Conservation (phyloP, 1,140 invertebrate genomes). For the Acromyrmex charruanus region DNA sequence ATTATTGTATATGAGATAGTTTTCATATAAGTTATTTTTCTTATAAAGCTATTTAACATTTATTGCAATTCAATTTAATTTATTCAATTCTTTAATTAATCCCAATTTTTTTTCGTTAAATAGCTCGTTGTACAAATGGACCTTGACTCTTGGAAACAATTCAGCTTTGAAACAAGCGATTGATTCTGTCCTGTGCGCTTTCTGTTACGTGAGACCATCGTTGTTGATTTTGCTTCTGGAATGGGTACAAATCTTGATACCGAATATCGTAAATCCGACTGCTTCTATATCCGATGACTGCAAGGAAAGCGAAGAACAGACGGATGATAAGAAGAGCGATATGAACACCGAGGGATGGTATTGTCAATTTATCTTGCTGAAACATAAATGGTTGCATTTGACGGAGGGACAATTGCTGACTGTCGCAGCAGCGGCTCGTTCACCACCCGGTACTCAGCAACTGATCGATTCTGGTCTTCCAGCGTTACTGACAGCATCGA, state of each 20-base stretch:
- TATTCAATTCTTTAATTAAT: constrained; percentile 40
- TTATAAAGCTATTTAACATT: constrained; percentile 6
- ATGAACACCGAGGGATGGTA: constrained; percentile 87
- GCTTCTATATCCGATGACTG: constrained; percentile 89
- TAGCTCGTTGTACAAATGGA: constrained; percentile 92
- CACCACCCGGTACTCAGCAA: constrained; percentile 90
- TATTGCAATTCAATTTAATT: background rate
- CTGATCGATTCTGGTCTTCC: constrained; percentile 93
- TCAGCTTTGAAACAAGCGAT: constrained; percentile 93
- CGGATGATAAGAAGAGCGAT: constrained; percentile 90
- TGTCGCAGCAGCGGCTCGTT: constrained; percentile 92
- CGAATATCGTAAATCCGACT: constrained; percentile 86
- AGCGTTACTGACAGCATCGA: constrained; percentile 88
- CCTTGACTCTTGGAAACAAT: constrained; percentile 88
- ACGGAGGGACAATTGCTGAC: constrained; percentile 90
- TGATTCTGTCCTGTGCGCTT: constrained; percentile 93
- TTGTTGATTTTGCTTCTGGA: constrained; percentile 92
- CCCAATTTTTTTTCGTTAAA: constrained; percentile 67
- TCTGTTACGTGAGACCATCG: constrained; percentile 93
- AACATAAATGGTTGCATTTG: constrained; percentile 85
- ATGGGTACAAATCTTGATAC: constrained; percentile 90
- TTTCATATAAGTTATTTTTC: background rate
- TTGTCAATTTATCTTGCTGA: constrained; percentile 79
- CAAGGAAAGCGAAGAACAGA: constrained; percentile 88
- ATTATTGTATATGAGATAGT: background rate